Base-by-base conservation (phyloP, 1,140 invertebrate genomes). In the Nasonia giraulti region DNA sequence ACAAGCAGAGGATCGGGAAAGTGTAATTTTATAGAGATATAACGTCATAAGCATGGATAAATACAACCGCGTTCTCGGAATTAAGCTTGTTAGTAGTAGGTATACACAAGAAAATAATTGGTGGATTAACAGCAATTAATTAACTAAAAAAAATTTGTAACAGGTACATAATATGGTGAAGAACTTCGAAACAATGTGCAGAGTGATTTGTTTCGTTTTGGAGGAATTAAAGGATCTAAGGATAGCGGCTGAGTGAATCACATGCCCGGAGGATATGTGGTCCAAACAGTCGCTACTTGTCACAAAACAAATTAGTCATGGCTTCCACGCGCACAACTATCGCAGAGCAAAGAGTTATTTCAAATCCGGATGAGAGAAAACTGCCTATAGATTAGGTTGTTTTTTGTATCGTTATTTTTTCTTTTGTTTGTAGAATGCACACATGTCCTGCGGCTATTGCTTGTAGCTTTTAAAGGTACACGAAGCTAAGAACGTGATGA, bases 281-380 rank as follows among this genome's bases (percentile, higher is more conserved):
- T 89, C 88, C 91, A 91, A 90, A 89, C 90, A 90, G 89, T 89
- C 89, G 87, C 84, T 87, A 80, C 66, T 37, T 84, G 11, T 82
- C 55, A 74, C 7, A 83, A 84, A 78, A 37, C 71, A 76, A 86
- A 89, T 92, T 90, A 89, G 89, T 91, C 62, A 78, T 91, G 91
- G 90, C 91, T 91, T 91, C 92, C 92, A 93, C 91, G 90, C 90
- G 91, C 92, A 93, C 92, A 93, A 92, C 91, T 92, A 93, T 93
- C 92, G 88, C 91, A 90, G 92, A 91, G 90, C 92, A 92, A 92
- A 91, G 91, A 92, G 92, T 93, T 93, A 93, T 93, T 92, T 92
- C 92, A 93, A 92, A 88, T 88, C 79, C 55, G 50, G 1, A 75
- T 50, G n/a, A 37, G 33, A 69, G 33, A 77, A 82, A 73, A 50